Conservation (phyloP, 2,113 vertebrate species). For the Notarius quadriscutis region DNA sequence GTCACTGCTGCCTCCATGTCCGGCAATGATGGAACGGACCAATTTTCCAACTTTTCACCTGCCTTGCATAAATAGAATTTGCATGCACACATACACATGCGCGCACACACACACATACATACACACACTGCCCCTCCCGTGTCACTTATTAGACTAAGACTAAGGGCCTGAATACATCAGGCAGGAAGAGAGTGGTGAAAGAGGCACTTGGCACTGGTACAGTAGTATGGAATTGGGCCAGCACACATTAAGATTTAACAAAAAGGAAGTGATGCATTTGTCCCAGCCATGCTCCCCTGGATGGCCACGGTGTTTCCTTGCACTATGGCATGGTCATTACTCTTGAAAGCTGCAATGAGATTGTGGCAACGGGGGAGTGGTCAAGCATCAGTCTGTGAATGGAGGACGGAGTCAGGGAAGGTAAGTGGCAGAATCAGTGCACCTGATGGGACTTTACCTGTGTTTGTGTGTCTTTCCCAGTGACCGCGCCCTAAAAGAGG, state of each 20-base stretch:
- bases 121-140: slow-evolving; percentile 66
- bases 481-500: too few relatives aligned
- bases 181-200: slow-evolving; percentile 43
- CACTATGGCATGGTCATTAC: slow-evolving; percentile 41
- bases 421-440: too few relatives aligned
- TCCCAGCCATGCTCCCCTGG: slow-evolving; percentile 39
- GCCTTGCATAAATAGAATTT: slow-evolving; percentile 83
- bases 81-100: slow-evolving; percentile 48
- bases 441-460: too few relatives aligned
- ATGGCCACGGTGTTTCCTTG: slow-evolving; percentile 36
- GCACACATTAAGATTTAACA: slow-evolving; percentile 58
- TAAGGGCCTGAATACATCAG: slow-evolving; percentile 69
- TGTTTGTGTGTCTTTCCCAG: too few relatives aligned
- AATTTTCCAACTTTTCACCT: slow-evolving; percentile 90
- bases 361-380: neutral
- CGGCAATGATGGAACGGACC: slow-evolving; percentile 90
- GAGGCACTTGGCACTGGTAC: slow-evolving; percentile 45
- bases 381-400: too few relatives aligned
- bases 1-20: slow-evolving; percentile 84
- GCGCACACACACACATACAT: slow-evolving; percentile 49
- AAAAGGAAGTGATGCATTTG: slow-evolving; percentile 57
- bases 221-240: slow-evolving; percentile 51
- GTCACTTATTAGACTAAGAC: slow-evolving; percentile 67
- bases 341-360: slow-evolving; percentile 31
- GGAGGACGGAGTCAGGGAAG: too few relatives aligned